Evolutionary conservation across 92 coral and sea anemone species (phyloP), one percentile per base, ranked within the genome.

Genomic region (Actinostola sp.): DNA sequence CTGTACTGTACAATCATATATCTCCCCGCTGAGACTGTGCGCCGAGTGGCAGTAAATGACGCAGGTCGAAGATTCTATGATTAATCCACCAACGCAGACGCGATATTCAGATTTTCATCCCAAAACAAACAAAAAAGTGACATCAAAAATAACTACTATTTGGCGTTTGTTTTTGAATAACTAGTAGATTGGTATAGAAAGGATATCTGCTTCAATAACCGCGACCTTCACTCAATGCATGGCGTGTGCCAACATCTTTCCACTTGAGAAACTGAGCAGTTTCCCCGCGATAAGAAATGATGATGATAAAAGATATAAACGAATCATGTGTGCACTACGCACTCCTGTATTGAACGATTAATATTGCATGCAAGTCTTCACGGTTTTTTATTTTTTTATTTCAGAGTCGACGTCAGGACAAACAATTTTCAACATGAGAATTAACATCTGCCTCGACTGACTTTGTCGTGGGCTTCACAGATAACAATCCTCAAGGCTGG

Each of bases 11-110:
- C 25, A 20, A 53, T 53, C 56, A 20, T 49, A 11, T 7, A 49
- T 49, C 60, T 53, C 3, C 20, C 3, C 19, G 54, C 21, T 13
- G 30, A 53, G 60, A n/a, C n/a, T n/a, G n/a, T n/a, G 60, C 60
- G 60, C 31, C 60, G 25, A 53, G 60, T 53, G 60, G 20, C 60
- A 31, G 29, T 24, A 53, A 53, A 24, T 53, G 60, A 53, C 60
- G 60, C 31, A 20, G 60, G 8, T n/a, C n/a, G n/a, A 20, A 53
- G 60, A 53, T 53, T 53, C 25, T 20, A 9, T 53, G 60, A 53
- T 53, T 53, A 53, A 25, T 13, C 9, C 56, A 25, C 8, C 60
- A 20, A 3, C 60, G 29, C 60, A 28, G 31, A 53, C 60, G 60
- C 60, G 31, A 2, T 21, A 53, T 24, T 31, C 1, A 20, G 60